These are phyloP conservation scores for Ostrea denselamellosa DNA, from an alignment of 1,140 invertebrate genomes.

Conservation along the genomic window DNA sequence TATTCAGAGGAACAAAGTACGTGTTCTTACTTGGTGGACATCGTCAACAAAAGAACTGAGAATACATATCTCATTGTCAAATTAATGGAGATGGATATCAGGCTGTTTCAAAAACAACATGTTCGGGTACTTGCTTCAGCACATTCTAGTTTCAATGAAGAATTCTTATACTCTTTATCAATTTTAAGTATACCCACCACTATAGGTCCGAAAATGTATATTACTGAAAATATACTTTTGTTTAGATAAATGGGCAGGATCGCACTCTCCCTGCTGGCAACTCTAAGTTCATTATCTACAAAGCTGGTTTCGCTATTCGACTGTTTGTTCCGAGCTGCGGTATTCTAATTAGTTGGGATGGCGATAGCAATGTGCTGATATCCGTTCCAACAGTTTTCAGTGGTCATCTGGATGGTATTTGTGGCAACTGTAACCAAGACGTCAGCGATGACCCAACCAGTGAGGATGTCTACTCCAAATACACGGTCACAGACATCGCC, in stretches of 20 bases:
- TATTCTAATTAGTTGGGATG: constrained; percentile 34
- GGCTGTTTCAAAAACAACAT: not conserved
- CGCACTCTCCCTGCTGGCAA: not conserved
- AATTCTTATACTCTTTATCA: no score
- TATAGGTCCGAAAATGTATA: no score
- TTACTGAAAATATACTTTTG: not conserved
- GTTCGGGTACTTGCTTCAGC: not conserved
- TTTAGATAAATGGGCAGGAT: not conserved
- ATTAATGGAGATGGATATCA: not conserved
- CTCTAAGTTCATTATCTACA: not conserved
- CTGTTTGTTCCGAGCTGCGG: constrained; percentile 1
- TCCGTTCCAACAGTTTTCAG: not conserved
- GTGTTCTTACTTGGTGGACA: not conserved
- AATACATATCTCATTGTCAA: not conserved
- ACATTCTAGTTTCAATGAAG: no score
- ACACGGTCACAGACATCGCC: not conserved
- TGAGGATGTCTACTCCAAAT: constrained; percentile 3
- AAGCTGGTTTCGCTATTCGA: not conserved
- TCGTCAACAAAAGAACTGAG: not conserved
- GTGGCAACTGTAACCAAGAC: constrained; percentile 43
- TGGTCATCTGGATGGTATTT: not conserved
- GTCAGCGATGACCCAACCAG: not conserved
- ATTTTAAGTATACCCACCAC: no score
- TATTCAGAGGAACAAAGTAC: not conserved
- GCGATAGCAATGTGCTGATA: not conserved